A percentile compares a stretch with the other conserved stretches of the same genome.
Evolutionary conservation across 2,888 invertebrate genomes (phyloP).

Genomic region (Cheilosia urbana): DNA sequence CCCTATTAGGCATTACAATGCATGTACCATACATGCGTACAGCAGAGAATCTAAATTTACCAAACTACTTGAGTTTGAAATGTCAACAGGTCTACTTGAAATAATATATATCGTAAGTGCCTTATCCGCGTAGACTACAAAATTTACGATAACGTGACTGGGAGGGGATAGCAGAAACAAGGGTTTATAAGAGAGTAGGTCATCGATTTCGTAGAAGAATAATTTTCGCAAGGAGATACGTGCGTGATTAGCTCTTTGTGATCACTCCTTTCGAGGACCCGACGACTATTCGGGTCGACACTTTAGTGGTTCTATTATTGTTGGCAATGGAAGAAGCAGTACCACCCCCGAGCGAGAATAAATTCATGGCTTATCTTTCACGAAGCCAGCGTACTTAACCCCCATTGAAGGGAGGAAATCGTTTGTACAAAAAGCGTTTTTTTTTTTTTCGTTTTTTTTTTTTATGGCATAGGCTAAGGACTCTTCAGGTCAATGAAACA

Average conservation of each 20-base stretch:
- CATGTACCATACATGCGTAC: background rate
- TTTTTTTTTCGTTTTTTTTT: slow-evolving; percentile 9
- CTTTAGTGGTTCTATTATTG: slow-evolving; percentile 25
- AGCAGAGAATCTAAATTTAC: slow-evolving; percentile 20
- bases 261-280: slow-evolving; percentile 65
- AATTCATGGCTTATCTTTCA: slow-evolving; percentile 70
- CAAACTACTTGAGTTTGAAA: slow-evolving; percentile 38
- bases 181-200: slow-evolving; percentile 45
- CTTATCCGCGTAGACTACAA: slow-evolving; percentile 29
- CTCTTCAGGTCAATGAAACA: slow-evolving; percentile 63
- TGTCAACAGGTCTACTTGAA: slow-evolving; percentile 67
- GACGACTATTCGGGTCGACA: slow-evolving; percentile 69
- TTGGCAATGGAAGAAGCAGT: slow-evolving; percentile 23
- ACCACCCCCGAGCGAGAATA: slow-evolving; percentile 40
- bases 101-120: slow-evolving; percentile 46
- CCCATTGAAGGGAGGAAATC: slow-evolving; percentile 62
- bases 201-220: slow-evolving; percentile 66
- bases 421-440: slow-evolving; percentile 21
- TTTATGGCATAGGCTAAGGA: slow-evolving; percentile 53
- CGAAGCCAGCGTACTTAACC: slow-evolving; percentile 62
- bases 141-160: slow-evolving; percentile 32
- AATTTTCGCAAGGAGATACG: slow-evolving; percentile 48
- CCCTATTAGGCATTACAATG: slow-evolving; percentile 15
- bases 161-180: background rate
- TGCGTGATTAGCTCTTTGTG: slow-evolving; percentile 72